phyloP scores from a whole-genome alignment of 92 coral and sea anemone genomes.

The Epizoanthus rinbou region DNA sequence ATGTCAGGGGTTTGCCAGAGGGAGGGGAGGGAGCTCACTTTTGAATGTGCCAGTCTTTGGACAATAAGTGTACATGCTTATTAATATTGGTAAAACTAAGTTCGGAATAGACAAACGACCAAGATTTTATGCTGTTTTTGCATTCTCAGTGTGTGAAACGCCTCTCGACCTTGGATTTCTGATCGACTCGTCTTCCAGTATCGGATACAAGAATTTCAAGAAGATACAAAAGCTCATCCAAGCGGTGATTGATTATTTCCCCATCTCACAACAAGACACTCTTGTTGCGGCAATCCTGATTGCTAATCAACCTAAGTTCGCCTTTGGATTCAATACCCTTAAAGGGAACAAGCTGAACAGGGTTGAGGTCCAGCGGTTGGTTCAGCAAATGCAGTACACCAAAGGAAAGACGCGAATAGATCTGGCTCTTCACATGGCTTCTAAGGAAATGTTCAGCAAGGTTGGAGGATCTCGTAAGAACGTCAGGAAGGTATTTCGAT shows the following conservation, averaged over 20 bases:
- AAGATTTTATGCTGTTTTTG: background rate
- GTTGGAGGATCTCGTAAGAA: slow-evolving; percentile 62
- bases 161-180: slow-evolving; percentile 80
- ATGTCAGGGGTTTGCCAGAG: no score
- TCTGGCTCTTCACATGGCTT: slow-evolving; percentile 68
- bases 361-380: slow-evolving; percentile 60
- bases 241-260: slow-evolving; percentile 58
- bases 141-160: slow-evolving; percentile 65
- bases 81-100: no score
- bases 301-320: slow-evolving; percentile 56
- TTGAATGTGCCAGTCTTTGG: no score
- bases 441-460: slow-evolving; percentile 71
- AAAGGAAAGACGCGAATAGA: slow-evolving; percentile 77
- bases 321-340: slow-evolving; percentile 71
- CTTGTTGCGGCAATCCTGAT: slow-evolving; percentile 68
- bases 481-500: slow-evolving; percentile 58
- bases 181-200: slow-evolving; percentile 79
- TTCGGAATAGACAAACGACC: no score
- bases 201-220: slow-evolving; percentile 71
- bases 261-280: slow-evolving; percentile 68
- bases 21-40: no score
- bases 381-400: slow-evolving; percentile 62
- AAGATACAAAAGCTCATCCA: slow-evolving; percentile 68
- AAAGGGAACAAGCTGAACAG: slow-evolving; percentile 61
- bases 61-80: no score